Conservation (phyloP, 2,797 vertebrate genomes). For the Manis pentadactyla region DNA sequence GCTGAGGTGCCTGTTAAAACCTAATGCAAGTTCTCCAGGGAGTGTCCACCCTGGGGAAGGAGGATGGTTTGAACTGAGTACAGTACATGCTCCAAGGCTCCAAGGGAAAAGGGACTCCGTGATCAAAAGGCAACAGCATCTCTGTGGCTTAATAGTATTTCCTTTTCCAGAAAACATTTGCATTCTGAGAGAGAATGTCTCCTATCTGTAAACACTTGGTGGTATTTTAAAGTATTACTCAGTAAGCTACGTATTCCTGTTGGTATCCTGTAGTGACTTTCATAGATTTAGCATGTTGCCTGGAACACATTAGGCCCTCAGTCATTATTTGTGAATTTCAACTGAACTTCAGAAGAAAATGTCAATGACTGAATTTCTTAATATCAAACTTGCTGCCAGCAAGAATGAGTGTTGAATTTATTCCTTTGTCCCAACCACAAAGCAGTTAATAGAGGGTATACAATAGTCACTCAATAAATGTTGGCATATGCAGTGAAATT, state of each 20-base stretch:
- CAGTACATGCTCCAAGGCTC: neutral
- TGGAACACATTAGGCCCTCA: neutral
- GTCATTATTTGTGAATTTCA: neutral
- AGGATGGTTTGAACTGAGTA: neutral
- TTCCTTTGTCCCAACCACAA: neutral
- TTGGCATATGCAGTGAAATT: neutral
- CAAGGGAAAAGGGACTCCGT: neutral
- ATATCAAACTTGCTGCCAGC: neutral
- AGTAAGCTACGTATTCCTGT: neutral
- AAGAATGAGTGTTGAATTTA: neutral
- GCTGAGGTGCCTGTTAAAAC: neutral
- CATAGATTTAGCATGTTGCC: neutral
- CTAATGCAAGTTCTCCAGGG: neutral
- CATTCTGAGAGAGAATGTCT: slow-evolving; percentile 20
- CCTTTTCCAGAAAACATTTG: slow-evolving; percentile 10
- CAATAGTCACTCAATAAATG: neutral
- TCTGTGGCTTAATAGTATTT: neutral
- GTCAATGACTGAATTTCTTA: slow-evolving; percentile 17
- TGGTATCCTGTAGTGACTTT: neutral
- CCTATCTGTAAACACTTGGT: neutral
- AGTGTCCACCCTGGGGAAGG: too few species aligned
- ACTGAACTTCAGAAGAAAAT: slow-evolving; percentile 3
- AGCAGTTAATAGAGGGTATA: neutral
- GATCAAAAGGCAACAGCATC: neutral
- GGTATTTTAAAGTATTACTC: neutral